Evolutionary conservation across 30 jellyfish, hydroid and myxozoan genomes (phyloP).

Genomic region (Hydractinia symbiolongicarpus): DNA sequence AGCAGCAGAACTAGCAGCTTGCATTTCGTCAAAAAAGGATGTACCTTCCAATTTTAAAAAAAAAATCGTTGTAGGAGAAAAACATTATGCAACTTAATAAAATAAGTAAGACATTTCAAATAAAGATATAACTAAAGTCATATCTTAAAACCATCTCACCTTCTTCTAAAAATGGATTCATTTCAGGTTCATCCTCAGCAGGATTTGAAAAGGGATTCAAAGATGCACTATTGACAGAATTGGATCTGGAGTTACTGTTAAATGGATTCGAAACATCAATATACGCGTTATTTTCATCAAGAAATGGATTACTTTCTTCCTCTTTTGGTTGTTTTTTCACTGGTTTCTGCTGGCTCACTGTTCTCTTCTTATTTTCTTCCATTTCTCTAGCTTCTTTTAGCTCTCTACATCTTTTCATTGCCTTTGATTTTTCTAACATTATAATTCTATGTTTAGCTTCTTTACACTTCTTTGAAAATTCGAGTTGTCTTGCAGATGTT

Average conservation of each 20-base stretch:
- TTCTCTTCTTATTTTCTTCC: slow-evolving; percentile 9
- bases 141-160: slow-evolving; percentile 13
- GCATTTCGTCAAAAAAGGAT: slow-evolving; percentile 67
- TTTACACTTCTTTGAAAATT: slow-evolving; percentile 32
- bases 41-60: slow-evolving; percentile 8
- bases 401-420: slow-evolving; percentile 71
- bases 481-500: slow-evolving; percentile 42
- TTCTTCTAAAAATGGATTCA: slow-evolving; percentile 23
- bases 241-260: slow-evolving; percentile 15
- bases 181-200: background rate
- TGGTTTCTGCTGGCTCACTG: slow-evolving; percentile 3
- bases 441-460: slow-evolving; percentile 60
- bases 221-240: background rate
- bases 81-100: background rate
- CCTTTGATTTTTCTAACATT: slow-evolving; percentile 77
- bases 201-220: background rate
- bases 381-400: slow-evolving; percentile 41
- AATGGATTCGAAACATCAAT: slow-evolving; percentile 47
- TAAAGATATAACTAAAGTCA: background rate
- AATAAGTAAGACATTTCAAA: background rate
- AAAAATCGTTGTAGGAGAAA: background rate
- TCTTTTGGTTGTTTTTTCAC: slow-evolving; percentile 36
- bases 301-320: slow-evolving; percentile 61
- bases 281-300: slow-evolving; percentile 43
- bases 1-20: slow-evolving; percentile 93